A percentile compares a stretch with the other conserved stretches of the same genome.
Evolutionary conservation across 2,888 invertebrate genomes (phyloP).

Genomic region (Herminia tarsipennalis): DNA sequence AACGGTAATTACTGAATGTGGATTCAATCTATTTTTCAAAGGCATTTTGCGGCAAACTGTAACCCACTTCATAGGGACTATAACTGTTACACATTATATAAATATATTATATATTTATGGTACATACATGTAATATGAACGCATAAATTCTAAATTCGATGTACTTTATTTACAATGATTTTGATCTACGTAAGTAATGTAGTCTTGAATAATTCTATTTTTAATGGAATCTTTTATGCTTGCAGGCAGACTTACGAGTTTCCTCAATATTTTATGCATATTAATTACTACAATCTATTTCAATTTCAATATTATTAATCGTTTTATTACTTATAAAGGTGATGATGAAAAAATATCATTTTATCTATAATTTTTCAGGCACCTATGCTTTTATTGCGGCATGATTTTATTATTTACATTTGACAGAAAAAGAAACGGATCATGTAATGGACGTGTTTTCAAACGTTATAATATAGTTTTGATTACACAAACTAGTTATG

Average conservation of each 20-base stretch:
- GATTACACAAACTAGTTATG: slow-evolving; percentile 63
- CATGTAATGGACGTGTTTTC: slow-evolving; percentile 75
- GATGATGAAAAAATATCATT: slow-evolving; percentile 74
- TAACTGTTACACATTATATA: slow-evolving; percentile 8
- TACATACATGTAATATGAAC: slow-evolving; percentile 17
- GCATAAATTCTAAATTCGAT: slow-evolving; percentile 44
- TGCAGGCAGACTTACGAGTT: slow-evolving; percentile 43
- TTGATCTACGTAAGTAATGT: slow-evolving; percentile 16
- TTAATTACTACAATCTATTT: slow-evolving; percentile 48
- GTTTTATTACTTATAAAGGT: slow-evolving; percentile 55
- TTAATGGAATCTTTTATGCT: slow-evolving; percentile 37
- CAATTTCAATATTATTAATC: slow-evolving; percentile 53
- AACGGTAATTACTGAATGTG: slow-evolving; percentile 27
- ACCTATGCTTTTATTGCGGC: slow-evolving; percentile 69
- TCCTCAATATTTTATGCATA: slow-evolving; percentile 40
- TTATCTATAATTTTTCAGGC: slow-evolving; percentile 73
- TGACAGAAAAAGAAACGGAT: slow-evolving; percentile 59
- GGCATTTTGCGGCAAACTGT: slow-evolving; percentile 26
- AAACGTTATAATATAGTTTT: slow-evolving; percentile 60
- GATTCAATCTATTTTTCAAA: slow-evolving; percentile 25
- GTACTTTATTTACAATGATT: slow-evolving; percentile 42
- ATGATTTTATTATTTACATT: slow-evolving; percentile 60
- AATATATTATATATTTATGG: slow-evolving; percentile 8
- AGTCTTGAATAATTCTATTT: slow-evolving; percentile 16
- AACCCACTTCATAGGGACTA: slow-evolving; percentile 21